Conservation (phyloP, 2,888 invertebrate genomes). For the Latheticus oryzae region DNA sequence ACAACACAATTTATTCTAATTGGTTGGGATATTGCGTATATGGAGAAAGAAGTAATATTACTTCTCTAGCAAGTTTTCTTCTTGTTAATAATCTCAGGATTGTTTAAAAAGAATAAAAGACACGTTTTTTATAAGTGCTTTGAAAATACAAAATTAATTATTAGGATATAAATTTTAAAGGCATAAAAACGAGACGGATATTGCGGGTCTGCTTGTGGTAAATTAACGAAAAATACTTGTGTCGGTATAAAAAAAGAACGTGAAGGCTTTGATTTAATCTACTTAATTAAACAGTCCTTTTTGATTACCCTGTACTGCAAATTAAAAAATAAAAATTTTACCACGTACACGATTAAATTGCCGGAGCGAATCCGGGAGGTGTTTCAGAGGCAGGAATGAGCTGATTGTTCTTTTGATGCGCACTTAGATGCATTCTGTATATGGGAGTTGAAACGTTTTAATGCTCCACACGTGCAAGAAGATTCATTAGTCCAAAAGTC, state of each 20-base stretch:
- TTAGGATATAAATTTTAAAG: slow-evolving; percentile 31
- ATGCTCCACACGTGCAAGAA: slow-evolving; percentile 23
- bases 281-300: slow-evolving; percentile 42
- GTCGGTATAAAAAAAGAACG: slow-evolving; percentile 32
- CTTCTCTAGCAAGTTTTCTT: no score
- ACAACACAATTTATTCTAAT: slow-evolving; percentile 62
- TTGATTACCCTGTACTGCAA: slow-evolving; percentile 41
- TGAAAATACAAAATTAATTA: slow-evolving; percentile 40
- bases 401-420: slow-evolving; percentile 34
- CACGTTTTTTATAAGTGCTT: no score
- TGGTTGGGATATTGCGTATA: no score
- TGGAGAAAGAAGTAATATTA: no score
- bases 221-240: slow-evolving; percentile 38
- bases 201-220: slow-evolving; percentile 27
- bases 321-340: slow-evolving; percentile 44
- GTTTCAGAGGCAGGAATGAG: slow-evolving; percentile 22
- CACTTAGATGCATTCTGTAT: slow-evolving; percentile 27
- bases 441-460: slow-evolving; percentile 33
- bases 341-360: slow-evolving; percentile 41
- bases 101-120: no score
- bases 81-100: slow-evolving; percentile 33
- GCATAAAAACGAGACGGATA: slow-evolving; percentile 21
- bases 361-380: slow-evolving; percentile 29
- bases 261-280: slow-evolving; percentile 41
- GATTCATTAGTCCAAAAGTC: slow-evolving; percentile 30